Evolutionary conservation across 2,113 vertebrate species (phyloP).

Genomic region (Lepisosteus osseus): DNA sequence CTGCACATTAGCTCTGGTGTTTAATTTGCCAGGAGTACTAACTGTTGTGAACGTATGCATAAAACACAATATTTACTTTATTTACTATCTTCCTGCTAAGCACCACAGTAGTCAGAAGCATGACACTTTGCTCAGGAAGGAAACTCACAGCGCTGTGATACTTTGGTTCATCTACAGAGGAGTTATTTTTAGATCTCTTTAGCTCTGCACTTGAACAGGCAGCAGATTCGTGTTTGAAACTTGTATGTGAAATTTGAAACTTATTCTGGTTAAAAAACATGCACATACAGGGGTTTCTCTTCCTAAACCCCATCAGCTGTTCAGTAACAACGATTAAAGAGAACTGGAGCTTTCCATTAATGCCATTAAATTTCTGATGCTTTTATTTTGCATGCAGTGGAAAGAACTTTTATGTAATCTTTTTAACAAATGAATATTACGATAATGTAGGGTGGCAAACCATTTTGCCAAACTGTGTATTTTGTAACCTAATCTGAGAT

Average conservation of each 20-base stretch:
- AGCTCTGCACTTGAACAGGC: constrained; percentile 26
- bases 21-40: too few species aligned
- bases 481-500: too few species aligned
- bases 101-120: constrained; percentile 56
- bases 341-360: too few species aligned
- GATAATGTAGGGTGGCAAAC: too few species aligned
- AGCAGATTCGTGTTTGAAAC: constrained; percentile 10
- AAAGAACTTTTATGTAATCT: too few species aligned
- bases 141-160: constrained; percentile 48
- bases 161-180: constrained; percentile 52
- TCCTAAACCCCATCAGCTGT: background rate
- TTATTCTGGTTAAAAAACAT: background rate
- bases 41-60: too few species aligned
- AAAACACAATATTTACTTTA: background rate
- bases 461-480: too few species aligned
- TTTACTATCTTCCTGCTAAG: background rate
- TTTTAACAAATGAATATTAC: too few species aligned
- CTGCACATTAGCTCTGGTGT: too few species aligned
- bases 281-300: constrained; percentile 4
- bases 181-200: constrained; percentile 58
- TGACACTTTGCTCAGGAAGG: constrained; percentile 53
- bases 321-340: background rate
- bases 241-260: constrained; percentile 2
- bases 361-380: too few species aligned
- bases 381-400: background rate